Base-by-base conservation (phyloP, 2,888 invertebrate species). In the Pristionchus arcanus region DNA sequence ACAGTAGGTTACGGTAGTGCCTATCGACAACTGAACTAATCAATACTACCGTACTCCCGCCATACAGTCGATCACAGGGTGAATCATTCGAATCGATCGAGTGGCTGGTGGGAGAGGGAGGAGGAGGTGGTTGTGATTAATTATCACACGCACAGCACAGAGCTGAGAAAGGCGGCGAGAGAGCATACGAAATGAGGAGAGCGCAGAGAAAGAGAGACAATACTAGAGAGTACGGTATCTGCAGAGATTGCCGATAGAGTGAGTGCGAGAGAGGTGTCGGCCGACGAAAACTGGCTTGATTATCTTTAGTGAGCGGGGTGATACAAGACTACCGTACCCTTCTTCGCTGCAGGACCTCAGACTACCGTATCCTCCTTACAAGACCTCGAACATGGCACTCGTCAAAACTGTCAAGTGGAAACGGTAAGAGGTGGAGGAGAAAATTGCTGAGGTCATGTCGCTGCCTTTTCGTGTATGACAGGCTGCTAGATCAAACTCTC, bases 381-480 rank as follows among this genome's bases (percentile, higher is more conserved):
- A 16, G 74, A 74, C 74, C 74, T 74, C 74, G 74, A 68, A 68
- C 42, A 81, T 81, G 25, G 74, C 74, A 81, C 49, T 19, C 81
- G 28, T 81, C 81, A 49, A 21, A 81, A 81, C 81, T 53, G 81
- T 49, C 81, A 42, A 81, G 49, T 81, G 49, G 49, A 9, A 68
- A 9, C 31, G 25, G 19, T 42, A 37, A 25, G 77, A 37, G 42
- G 77, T n/a, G n/a, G 49, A 81, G 49, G n/a, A 2, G 81, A 15
- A 77, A 81, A 81, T 81, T 81, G 53, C 81, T 28, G 81, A 81
- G 81, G 81, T 28, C 81, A 81, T 74, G 31, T 7, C 68, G 34
- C 68, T 37, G n/a, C 74, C 74, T 34, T 74, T 37, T 37, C 21
- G 34, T 34, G n/a, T n/a, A n/a, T n/a, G n/a, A n/a, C n/a, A n/a